Evolutionary conservation across 2,113 vertebrate species (phyloP).

Genomic region (Gallinago undulata): DNA sequence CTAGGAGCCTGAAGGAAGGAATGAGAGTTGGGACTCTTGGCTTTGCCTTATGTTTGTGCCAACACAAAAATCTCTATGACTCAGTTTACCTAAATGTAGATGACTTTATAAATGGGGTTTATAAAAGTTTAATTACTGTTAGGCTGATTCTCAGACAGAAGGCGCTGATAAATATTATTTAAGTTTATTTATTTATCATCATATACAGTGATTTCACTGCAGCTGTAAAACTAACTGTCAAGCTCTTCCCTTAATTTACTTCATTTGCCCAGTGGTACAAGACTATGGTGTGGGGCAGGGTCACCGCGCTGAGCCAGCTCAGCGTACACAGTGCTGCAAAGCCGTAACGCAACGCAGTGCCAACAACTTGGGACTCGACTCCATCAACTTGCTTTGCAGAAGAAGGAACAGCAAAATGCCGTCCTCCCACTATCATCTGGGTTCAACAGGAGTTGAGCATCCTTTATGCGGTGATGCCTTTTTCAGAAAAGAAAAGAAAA

Average conservation of each 20-base stretch:
- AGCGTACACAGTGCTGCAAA: fast-evolving
- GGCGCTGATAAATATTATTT: background rate
- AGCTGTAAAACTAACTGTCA: background rate
- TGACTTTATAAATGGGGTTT: background rate
- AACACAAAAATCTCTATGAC: background rate
- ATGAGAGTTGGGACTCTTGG: background rate
- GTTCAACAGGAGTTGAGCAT: background rate
- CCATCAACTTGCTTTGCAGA: background rate
- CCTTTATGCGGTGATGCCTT: background rate
- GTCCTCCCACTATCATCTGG: background rate
- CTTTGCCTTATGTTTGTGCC: background rate
- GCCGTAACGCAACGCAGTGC: fast-evolving
- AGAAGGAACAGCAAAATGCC: background rate
- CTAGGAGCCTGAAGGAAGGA: background rate
- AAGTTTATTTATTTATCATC: background rate
- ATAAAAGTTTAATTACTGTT: background rate
- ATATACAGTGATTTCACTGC: background rate
- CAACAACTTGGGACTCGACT: background rate
- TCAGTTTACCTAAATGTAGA: conserved; percentile 7
- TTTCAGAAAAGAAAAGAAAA: background rate
- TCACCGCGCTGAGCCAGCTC: background rate
- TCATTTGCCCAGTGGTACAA: background rate
- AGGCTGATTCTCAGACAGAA: background rate
- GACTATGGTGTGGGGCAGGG: background rate
- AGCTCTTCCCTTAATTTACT: background rate